Evolutionary conservation across 2,113 vertebrate genomes (phyloP), one percentile per base, ranked within the genome.

Genomic region (Eurypyga helias): DNA sequence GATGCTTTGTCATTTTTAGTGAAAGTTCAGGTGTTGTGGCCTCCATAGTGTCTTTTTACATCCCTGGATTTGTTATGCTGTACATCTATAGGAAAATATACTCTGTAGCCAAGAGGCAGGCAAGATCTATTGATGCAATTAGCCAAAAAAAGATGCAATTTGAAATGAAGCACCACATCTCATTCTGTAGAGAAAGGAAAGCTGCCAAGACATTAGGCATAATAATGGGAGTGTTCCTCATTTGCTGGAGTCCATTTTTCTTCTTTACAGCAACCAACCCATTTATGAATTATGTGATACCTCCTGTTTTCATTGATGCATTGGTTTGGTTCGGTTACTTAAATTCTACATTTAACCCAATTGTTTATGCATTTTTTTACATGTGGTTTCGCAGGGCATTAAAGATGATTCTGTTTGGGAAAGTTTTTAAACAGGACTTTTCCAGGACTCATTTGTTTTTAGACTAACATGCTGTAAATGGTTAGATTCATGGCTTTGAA

Each of bases 311-410:
- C 86, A 97, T 97, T 55, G 98, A 99, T 86, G 90, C 91, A 48
- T 89, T 99, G 70, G 93, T 98, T 85, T 99, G 99, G 98, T 98
- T 98, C 83, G 99, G 98, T 58, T 99, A 99, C 70, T 97, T 99
- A 82, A 99, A 99, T 91, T 99, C 98, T 49, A 97, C 97, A 9
- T 98, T 98, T 60, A 99, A 99, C 71, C 98, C 98, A 67, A 92
- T 99, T 79, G 93, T 99, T 87, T 99, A 99, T 65, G 98, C 98
- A 11, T 99, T 98, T 96, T 99, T 99, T 96, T 99, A 99, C 83
- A 96, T 91, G 25, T 98, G 98, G 98, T 99, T 99, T 96, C 98
- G 98, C 83, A 98, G 70, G 72, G 99, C 99, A n/a, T 80, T 99
- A 75, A 98, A 97, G 89, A 94, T 98, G 43, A 98, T 99, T 81